phyloP scores from a whole-genome alignment of 2,888 invertebrate genomes.

The Pomacea canaliculata region DNA sequence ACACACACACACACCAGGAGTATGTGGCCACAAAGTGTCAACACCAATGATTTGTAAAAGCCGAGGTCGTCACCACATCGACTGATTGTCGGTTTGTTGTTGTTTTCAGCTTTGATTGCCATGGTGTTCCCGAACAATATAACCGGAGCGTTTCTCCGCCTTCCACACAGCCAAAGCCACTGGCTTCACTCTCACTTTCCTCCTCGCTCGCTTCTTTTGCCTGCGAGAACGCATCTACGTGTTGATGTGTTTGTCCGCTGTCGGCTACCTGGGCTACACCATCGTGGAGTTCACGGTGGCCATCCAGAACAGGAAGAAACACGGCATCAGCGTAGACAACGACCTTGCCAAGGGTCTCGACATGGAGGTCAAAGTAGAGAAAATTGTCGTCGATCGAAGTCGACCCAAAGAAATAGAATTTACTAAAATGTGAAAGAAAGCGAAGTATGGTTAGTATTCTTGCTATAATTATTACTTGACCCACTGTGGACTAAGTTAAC shows the following conservation, averaged over 20 bases:
- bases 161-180: constrained; percentile 53
- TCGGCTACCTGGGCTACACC: constrained; percentile 30
- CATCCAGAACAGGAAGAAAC: not conserved
- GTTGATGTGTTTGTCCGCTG: constrained; percentile 36
- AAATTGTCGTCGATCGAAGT: too few relatives aligned
- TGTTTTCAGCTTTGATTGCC: constrained; percentile 49
- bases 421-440: too few relatives aligned
- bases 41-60: too few relatives aligned
- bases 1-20: too few relatives aligned
- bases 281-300: constrained; percentile 19
- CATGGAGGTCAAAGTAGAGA: too few relatives aligned
- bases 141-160: constrained; percentile 54
- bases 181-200: constrained; percentile 52
- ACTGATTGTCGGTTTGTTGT: not conserved
- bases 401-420: too few relatives aligned
- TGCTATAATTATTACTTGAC: too few relatives aligned
- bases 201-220: constrained; percentile 49
- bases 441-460: too few relatives aligned
- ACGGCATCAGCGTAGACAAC: not conserved
- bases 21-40: too few relatives aligned
- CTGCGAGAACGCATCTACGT: constrained; percentile 45
- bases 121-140: constrained; percentile 47
- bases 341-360: too few relatives aligned
- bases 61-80: not conserved
- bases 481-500: too few relatives aligned